These are phyloP conservation scores for Clupea harengus DNA, from an alignment of 2,113 vertebrate genomes.

Conservation along the genomic window DNA sequence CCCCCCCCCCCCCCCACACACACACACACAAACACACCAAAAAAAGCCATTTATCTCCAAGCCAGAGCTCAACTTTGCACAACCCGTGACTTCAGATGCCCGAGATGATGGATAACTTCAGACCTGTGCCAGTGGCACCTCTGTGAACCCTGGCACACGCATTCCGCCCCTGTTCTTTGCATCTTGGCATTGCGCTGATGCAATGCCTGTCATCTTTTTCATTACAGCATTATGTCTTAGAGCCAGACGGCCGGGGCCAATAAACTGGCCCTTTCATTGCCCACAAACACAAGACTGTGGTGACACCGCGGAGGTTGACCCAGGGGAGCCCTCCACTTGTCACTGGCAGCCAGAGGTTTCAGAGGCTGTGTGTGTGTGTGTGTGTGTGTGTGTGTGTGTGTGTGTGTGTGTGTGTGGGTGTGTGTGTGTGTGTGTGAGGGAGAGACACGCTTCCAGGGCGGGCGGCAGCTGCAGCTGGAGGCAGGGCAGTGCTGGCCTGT, in stretches of 20 bases:
- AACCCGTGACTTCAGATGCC: neutral
- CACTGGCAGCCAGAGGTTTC: neutral
- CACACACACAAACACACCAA: neutral
- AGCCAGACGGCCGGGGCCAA: neutral
- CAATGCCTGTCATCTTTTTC: neutral
- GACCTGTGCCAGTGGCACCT: neutral
- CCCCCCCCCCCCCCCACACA: neutral
- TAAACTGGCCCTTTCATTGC: neutral
- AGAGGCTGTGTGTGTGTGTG: neutral
- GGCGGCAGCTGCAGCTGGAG: conserved; percentile 49
- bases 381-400: neutral
- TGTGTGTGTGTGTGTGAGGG: conserved; percentile 11
- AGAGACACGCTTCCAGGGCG: conserved; percentile 31
- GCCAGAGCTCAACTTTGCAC: neutral
- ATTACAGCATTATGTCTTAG: neutral
- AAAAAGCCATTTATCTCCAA: neutral
- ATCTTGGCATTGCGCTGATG: neutral
- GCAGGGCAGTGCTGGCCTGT: conserved; percentile 59
- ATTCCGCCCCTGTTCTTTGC: neutral
- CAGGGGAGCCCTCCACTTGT: neutral
- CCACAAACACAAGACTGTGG: neutral
- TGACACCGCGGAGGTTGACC: neutral
- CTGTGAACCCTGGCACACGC: neutral
- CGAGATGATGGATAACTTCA: neutral
- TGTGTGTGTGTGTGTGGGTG: neutral